Evolutionary conservation across 2,797 vertebrate genomes (phyloP).

Genomic region (Melanotaenia trifasciata): DNA sequence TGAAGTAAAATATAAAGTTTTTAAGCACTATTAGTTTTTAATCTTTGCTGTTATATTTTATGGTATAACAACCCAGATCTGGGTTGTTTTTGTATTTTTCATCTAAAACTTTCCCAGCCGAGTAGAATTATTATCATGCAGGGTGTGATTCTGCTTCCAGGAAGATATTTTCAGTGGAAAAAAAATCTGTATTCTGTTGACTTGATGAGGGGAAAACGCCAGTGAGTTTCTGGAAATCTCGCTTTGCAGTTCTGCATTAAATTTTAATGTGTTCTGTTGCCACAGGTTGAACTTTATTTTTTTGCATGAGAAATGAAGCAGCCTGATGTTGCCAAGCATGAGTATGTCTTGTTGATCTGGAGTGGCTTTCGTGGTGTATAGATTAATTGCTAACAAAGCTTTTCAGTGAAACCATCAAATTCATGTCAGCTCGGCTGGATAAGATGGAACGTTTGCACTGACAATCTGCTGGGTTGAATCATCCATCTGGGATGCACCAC

Average conservation of each 20-base stretch:
- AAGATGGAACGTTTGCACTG: slow-evolving; percentile 56
- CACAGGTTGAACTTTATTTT: slow-evolving; percentile 45
- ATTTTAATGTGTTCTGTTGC: slow-evolving; percentile 41
- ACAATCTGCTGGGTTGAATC: slow-evolving; percentile 65
- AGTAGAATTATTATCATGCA: neutral
- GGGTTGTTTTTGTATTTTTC: neutral
- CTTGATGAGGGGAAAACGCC: slow-evolving; percentile 4
- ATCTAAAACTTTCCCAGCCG: neutral
- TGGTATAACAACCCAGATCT: too few relatives aligned
- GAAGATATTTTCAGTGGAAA: slow-evolving; percentile 36
- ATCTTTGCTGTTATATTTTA: too few relatives aligned
- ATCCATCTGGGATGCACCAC: slow-evolving; percentile 54
- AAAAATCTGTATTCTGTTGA: slow-evolving; percentile 43
- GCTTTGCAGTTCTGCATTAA: slow-evolving; percentile 35
- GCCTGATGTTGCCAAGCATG: slow-evolving; percentile 23
- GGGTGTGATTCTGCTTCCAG: slow-evolving; percentile 18
- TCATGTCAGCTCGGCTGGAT: slow-evolving; percentile 62
- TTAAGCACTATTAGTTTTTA: too few relatives aligned
- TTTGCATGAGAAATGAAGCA: slow-evolving; percentile 44
- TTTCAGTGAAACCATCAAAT: slow-evolving; percentile 68
- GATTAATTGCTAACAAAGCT: slow-evolving; percentile 59
- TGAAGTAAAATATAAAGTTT: too few relatives aligned
- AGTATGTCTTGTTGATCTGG: slow-evolving; percentile 56
- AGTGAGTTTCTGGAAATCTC: slow-evolving; percentile 24
- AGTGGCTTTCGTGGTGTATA: slow-evolving; percentile 41